phyloP scores from a whole-genome alignment of 1,140 invertebrate species.

The Drosophila parvula region DNA sequence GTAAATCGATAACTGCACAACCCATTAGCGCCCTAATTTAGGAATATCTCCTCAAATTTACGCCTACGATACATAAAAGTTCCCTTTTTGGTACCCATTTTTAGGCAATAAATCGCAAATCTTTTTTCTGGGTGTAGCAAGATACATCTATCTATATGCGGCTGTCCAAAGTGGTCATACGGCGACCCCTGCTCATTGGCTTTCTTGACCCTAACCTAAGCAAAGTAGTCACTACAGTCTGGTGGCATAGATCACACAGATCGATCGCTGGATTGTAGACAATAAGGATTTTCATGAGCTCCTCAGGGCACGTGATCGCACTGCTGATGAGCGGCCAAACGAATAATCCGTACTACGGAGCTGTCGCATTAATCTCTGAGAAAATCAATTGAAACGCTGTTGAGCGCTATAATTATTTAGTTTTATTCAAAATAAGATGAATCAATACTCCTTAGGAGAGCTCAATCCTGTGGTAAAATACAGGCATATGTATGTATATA shows the following conservation, averaged over 20 bases:
- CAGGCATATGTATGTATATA: no score
- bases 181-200: neutral
- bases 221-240: neutral
- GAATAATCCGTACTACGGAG: neutral
- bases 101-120: no score
- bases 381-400: neutral
- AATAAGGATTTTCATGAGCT: slow-evolving; percentile 28
- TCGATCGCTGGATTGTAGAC: slow-evolving; percentile 6
- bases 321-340: slow-evolving; percentile 8
- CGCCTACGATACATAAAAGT: no score
- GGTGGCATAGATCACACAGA: slow-evolving; percentile 24
- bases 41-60: no score
- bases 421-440: neutral
- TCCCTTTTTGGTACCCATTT: no score
- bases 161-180: slow-evolving; percentile 22
- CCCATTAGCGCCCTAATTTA: no score
- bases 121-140: no score
- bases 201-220: slow-evolving; percentile 31
- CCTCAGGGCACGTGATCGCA: slow-evolving; percentile 29
- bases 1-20: no score
- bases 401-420: neutral
- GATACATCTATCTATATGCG: no score
- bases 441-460: neutral
- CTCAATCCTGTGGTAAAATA: neutral
- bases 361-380: neutral